phyloP scores from a whole-genome alignment of 2,113 vertebrate genomes.

The Myanophis thanlyinensis region DNA sequence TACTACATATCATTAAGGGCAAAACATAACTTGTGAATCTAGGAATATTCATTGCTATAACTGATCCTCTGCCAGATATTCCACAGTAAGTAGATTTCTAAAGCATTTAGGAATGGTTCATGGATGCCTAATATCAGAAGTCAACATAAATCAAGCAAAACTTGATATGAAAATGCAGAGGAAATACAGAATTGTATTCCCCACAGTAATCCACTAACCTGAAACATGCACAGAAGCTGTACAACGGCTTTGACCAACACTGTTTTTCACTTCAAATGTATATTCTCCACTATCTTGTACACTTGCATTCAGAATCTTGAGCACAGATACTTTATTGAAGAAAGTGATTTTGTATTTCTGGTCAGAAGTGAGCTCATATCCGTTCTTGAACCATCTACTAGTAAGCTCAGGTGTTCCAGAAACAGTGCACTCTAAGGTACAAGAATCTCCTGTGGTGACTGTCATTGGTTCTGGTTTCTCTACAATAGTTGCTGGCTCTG shows the following conservation, averaged over 20 bases:
- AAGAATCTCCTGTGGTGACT: conserved; percentile 90
- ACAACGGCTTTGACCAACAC: conserved; percentile 92
- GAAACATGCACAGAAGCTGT: conserved; percentile 89
- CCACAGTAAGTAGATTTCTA: neutral
- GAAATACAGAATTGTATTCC: conserved; percentile 31
- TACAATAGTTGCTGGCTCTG: conserved; percentile 92
- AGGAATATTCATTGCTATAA: conserved; percentile 21
- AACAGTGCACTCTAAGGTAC: conserved; percentile 86
- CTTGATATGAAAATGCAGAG: rapidly evolving
- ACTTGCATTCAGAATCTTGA: conserved; percentile 89
- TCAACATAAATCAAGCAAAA: neutral
- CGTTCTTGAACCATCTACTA: conserved; percentile 92
- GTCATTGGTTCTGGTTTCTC: conserved; percentile 92
- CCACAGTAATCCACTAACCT: conserved; percentile 74
- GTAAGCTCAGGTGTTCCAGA: conserved; percentile 91
- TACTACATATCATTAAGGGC: neutral
- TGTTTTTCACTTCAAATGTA: conserved; percentile 90
- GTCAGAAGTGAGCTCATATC: conserved; percentile 85
- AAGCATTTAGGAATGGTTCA: neutral
- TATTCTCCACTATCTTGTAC: conserved; percentile 87
- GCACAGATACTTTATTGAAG: conserved; percentile 82
- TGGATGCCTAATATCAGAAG: neutral
- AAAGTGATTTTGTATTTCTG: conserved; percentile 92
- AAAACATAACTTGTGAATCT: neutral
- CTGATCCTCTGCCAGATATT: neutral